A percentile compares a stretch with the other conserved stretches of the same genome.
These are phyloP conservation scores for Sceliomorpha sp. DNA, from an alignment of 2,888 invertebrate genomes.

Conservation along the genomic window DNA sequence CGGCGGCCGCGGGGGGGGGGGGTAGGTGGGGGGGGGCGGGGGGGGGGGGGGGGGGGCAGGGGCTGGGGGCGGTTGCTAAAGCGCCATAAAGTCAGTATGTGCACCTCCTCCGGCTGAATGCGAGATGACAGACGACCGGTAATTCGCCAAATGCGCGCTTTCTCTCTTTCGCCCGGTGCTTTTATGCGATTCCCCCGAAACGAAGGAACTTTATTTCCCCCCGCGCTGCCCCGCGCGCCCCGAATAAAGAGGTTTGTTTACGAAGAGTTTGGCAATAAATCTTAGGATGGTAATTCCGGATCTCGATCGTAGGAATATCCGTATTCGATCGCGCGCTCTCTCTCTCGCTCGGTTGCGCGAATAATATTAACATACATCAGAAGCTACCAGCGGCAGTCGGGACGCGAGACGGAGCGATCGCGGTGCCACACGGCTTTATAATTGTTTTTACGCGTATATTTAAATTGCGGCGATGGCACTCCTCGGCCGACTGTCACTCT, in stretches of 20 bases:
- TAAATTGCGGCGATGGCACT: constrained; percentile 14
- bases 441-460: constrained; percentile 5
- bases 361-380: constrained; percentile 25
- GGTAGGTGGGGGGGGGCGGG: too few species aligned
- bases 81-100: constrained; percentile 13
- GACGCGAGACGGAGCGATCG: too few species aligned
- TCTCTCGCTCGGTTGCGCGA: constrained; percentile 14
- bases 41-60: constrained; percentile 10
- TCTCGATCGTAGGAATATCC: constrained; percentile 16
- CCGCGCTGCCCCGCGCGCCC: too few species aligned
- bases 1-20: too few species aligned
- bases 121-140: constrained; percentile 5
- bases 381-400: constrained; percentile 10
- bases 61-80: constrained; percentile 18
- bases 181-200: background rate
- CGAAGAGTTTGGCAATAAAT: constrained; percentile 8
- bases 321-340: constrained; percentile 17
- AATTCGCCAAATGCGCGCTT: constrained; percentile 3
- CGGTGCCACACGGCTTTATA: too few species aligned
- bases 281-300: constrained; percentile 16
- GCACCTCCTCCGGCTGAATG: constrained; percentile 9
- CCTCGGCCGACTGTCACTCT: constrained; percentile 13
- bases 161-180: background rate
- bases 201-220: background rate
- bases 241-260: constrained; percentile 11